These are phyloP conservation scores for Otolemur crassicaudatus DNA, from an alignment of 2,797 vertebrate species.

Conservation along the genomic window DNA sequence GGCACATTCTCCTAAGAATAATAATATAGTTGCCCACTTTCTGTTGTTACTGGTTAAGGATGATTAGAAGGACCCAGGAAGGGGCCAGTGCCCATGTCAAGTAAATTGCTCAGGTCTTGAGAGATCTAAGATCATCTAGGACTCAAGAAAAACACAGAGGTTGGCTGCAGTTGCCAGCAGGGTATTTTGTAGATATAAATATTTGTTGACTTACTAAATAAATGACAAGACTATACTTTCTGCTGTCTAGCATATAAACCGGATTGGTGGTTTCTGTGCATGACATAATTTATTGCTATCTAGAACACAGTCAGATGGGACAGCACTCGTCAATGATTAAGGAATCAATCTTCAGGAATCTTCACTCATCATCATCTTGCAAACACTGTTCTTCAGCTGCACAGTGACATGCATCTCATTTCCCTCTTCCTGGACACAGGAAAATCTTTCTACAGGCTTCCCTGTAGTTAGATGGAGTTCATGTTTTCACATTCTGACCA, in stretches of 20 bases:
- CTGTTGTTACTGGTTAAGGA: background rate
- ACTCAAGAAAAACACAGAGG: background rate
- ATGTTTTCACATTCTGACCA: background rate
- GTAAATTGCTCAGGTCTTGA: background rate
- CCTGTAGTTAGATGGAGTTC: background rate
- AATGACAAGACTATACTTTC: background rate
- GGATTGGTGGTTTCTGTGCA: background rate
- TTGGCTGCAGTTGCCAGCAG: background rate
- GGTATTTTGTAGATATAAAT: background rate
- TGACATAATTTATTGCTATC: background rate
- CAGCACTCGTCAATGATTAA: background rate
- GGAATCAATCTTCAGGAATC: background rate
- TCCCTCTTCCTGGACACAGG: background rate
- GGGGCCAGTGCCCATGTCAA: background rate
- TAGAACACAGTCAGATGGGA: background rate
- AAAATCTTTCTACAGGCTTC: background rate
- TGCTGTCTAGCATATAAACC: background rate
- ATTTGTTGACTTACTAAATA: background rate
- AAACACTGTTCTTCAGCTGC: background rate
- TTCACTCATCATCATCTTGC: background rate
- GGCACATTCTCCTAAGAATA: background rate
- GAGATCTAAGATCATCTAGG: background rate
- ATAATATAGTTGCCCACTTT: background rate
- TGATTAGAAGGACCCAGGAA: background rate
- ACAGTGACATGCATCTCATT: background rate